These are phyloP conservation scores for Colistium nudipinnis DNA, from an alignment of 2,113 vertebrate genomes.

Conservation along the genomic window DNA sequence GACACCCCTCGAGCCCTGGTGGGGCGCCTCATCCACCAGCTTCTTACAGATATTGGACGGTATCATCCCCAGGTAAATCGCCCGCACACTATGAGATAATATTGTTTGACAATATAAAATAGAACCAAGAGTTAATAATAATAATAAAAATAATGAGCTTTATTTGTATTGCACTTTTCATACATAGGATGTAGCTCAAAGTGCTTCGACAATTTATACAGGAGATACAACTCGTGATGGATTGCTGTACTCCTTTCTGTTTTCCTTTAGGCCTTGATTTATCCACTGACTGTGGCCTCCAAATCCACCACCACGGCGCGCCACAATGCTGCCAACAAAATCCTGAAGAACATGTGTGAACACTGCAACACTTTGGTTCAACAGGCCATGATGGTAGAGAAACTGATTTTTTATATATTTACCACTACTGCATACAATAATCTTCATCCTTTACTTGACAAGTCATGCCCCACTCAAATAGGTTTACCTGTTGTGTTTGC, in stretches of 20 bases:
- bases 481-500: neutral
- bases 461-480: neutral
- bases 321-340: constrained; percentile 98
- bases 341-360: constrained; percentile 99
- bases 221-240: too few relatives aligned
- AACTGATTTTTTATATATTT: neutral
- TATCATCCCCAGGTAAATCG: constrained; percentile 93
- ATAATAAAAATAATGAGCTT: neutral
- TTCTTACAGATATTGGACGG: constrained; percentile 96
- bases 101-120: neutral
- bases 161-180: too few relatives aligned
- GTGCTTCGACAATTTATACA: too few relatives aligned
- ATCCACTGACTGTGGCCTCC: constrained; percentile 97
- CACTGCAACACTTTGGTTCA: constrained; percentile 98
- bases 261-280: constrained; percentile 91
- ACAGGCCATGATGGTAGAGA: constrained; percentile 96
- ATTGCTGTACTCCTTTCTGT: neutral
- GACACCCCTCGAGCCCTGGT: constrained; percentile 95
- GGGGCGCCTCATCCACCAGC: constrained; percentile 96
- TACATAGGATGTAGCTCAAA: too few relatives aligned
- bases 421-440: neutral
- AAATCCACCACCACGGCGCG: constrained; percentile 98
- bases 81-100: neutral
- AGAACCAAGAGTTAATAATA: neutral
- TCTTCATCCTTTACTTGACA: neutral